Percentiles rank a stretch among this genome's conserved stretches.
These are phyloP conservation scores for Lethrus apterus DNA, from an alignment of 1,140 invertebrate species.

Conservation along the genomic window DNA sequence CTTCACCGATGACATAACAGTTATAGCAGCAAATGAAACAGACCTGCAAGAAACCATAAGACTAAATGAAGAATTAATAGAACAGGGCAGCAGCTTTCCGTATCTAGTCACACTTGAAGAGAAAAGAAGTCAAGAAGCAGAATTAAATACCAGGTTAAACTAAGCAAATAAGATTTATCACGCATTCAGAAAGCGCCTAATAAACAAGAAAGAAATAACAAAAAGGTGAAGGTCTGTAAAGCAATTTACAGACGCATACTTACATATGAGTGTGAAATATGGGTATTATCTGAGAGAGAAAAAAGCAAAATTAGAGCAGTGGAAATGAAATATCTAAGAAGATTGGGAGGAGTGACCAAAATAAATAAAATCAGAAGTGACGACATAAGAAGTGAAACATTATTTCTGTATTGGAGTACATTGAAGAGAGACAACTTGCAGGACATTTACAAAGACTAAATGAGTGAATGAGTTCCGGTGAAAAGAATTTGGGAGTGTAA, in stretches of 20 bases:
- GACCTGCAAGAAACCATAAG: background rate
- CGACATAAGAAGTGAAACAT: background rate
- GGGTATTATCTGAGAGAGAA: background rate
- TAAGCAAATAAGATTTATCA: background rate
- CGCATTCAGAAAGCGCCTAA: background rate
- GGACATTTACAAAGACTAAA: no score
- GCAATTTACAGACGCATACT: background rate
- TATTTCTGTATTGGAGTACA: background rate
- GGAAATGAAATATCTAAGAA: slow-evolving; percentile 11
- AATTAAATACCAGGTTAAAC: slow-evolving; percentile 1
- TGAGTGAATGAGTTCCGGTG: no score
- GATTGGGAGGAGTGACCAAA: background rate
- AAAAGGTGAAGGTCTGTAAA: slow-evolving; percentile 5
- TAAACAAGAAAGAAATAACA: slow-evolving; percentile 3
- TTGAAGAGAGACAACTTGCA: background rate
- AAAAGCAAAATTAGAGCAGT: slow-evolving; percentile 1
- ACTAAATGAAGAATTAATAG: background rate
- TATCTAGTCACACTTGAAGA: background rate
- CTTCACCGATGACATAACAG: no score
- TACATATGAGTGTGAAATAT: slow-evolving; percentile 4
- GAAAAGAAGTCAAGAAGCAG: background rate
- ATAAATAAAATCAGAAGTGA: slow-evolving; percentile 1
- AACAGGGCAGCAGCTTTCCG: background rate
- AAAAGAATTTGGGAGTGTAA: background rate
- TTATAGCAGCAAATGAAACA: background rate